These are phyloP conservation scores for Synaphobranchus kaupii DNA, from an alignment of 2,797 vertebrate species.

Conservation along the genomic window DNA sequence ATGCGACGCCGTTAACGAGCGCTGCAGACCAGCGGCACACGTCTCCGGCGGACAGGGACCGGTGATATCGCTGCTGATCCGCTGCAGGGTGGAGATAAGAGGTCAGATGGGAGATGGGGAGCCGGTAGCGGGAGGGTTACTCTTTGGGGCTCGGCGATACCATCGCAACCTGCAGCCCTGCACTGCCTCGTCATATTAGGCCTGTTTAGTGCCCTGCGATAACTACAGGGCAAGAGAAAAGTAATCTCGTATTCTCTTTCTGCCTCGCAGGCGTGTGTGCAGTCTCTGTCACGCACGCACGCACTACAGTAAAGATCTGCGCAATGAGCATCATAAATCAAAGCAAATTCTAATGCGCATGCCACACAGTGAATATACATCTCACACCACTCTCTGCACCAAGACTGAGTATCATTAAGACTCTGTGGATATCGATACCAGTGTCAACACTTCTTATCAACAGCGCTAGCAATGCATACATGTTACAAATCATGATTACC, in stretches of 20 bases:
- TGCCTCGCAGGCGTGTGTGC: neutral
- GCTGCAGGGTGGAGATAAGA: neutral
- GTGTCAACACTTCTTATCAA: too few species aligned
- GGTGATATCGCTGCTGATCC: neutral
- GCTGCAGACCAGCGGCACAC: neutral
- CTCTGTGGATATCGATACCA: neutral
- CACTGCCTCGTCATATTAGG: constrained; percentile 7
- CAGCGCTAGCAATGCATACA: neutral
- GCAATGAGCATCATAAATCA: constrained; percentile 28
- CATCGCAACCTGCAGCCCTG: neutral
- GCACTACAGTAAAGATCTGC: constrained; percentile 46
- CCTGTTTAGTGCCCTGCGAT: neutral
- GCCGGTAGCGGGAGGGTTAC: neutral
- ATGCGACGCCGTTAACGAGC: neutral
- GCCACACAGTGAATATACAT: neutral
- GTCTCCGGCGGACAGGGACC: neutral
- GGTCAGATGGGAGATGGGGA: neutral
- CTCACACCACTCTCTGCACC: neutral
- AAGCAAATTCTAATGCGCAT: neutral
- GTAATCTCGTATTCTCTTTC: neutral
- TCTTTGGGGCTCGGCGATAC: neutral
- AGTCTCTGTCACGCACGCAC: neutral
- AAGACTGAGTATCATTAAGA: neutral
- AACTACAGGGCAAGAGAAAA: constrained; percentile 11
- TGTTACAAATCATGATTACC: neutral